Evolutionary conservation across 2,113 vertebrate species (phyloP).

Genomic region (Lepidothrix coronata): DNA sequence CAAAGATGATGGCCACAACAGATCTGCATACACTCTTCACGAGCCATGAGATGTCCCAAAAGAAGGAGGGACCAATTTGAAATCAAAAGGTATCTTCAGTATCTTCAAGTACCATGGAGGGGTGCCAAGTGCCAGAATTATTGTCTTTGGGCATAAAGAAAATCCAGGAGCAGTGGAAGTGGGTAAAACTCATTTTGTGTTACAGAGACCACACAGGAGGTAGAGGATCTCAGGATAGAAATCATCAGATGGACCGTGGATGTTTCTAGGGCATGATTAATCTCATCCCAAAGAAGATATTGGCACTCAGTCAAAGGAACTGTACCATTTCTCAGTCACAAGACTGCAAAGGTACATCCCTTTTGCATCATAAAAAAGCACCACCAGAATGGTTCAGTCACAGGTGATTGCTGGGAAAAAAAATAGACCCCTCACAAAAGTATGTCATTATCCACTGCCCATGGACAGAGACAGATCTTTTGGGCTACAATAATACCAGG

Average conservation of each 20-base stretch:
- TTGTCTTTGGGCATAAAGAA: not conserved
- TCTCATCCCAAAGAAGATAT: not conserved
- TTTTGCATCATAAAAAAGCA: not conserved
- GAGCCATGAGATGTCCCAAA: not conserved
- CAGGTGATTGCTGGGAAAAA: not conserved
- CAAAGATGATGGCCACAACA: not conserved
- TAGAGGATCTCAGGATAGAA: not conserved
- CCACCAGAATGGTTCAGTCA: not conserved
- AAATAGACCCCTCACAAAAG: accelerated
- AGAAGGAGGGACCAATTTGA: not conserved
- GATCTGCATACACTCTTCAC: not conserved
- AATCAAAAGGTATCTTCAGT: not conserved
- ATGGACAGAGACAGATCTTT: not conserved
- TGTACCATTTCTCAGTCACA: not conserved
- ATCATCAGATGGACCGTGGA: not conserved
- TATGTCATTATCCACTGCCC: not conserved
- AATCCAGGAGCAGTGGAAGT: not conserved
- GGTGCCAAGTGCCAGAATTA: not conserved
- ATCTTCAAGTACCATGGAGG: not conserved
- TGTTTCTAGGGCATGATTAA: not conserved
- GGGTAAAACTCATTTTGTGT: not conserved
- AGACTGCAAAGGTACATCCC: not conserved
- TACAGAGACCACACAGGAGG: not conserved
- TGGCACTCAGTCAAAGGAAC: not conserved
- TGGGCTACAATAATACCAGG: not conserved